These are phyloP conservation scores for Drosophila subsilvestris DNA, from an alignment of 2,888 invertebrate species.

Conservation along the genomic window DNA sequence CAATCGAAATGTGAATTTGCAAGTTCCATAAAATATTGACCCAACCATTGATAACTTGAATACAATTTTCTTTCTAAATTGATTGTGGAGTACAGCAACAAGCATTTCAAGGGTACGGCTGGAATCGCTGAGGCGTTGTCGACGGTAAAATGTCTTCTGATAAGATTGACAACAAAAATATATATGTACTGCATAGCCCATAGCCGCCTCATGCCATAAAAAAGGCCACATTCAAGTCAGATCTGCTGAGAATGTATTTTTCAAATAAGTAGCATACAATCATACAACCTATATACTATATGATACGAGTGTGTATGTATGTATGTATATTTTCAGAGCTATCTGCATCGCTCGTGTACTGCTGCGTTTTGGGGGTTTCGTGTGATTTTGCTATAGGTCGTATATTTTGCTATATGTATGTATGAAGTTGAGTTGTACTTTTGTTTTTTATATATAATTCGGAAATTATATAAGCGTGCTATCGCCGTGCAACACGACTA, in stretches of 20 bases:
- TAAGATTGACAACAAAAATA: slow-evolving; percentile 74
- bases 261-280: slow-evolving; percentile 6
- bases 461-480: slow-evolving; percentile 73
- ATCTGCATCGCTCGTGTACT: slow-evolving; percentile 39
- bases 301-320: slow-evolving; percentile 19
- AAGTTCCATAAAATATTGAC: slow-evolving; percentile 38
- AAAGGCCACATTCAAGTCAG: slow-evolving; percentile 34
- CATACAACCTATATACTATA: slow-evolving; percentile 30
- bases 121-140: slow-evolving; percentile 48
- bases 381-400: slow-evolving; percentile 48
- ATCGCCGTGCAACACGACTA: slow-evolving; percentile 70
- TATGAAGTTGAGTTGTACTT: slow-evolving; percentile 21
- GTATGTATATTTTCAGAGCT: slow-evolving; percentile 26
- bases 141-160: slow-evolving; percentile 51
- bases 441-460: slow-evolving; percentile 42
- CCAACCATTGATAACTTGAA: slow-evolving; percentile 43
- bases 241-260: slow-evolving; percentile 24
- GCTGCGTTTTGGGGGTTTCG: slow-evolving; percentile 47
- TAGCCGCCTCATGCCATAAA: slow-evolving; percentile 35
- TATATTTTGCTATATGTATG: slow-evolving; percentile 11
- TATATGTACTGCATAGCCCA: slow-evolving; percentile 49
- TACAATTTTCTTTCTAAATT: too few species aligned
- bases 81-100: slow-evolving; percentile 37
- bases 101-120: slow-evolving; percentile 74
- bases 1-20: slow-evolving; percentile 29